A percentile compares a stretch with the other conserved stretches of the same genome.
Conservation (phyloP, 2,797 vertebrate genomes). For the Rhyacichthys aspro region DNA sequence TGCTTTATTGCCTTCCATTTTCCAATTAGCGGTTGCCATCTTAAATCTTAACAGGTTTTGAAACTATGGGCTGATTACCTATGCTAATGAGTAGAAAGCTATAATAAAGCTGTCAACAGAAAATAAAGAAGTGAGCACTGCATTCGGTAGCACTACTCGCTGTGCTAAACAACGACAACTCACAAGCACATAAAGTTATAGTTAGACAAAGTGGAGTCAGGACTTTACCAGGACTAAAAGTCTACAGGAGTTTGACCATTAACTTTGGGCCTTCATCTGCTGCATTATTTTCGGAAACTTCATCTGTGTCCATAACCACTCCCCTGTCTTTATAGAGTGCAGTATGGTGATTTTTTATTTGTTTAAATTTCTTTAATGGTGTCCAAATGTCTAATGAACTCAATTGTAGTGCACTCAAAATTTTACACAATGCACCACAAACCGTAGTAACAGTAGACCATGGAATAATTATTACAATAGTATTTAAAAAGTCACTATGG, state of each 20-base stretch:
- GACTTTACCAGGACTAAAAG: not conserved
- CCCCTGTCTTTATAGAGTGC: no score
- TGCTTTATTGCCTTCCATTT: constrained; percentile 51
- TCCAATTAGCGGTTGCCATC: constrained; percentile 70
- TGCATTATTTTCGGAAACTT: no score
- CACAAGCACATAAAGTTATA: constrained; percentile 20
- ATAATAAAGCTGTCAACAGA: constrained; percentile 69
- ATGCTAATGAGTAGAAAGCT: constrained; percentile 65
- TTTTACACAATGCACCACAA: no score
- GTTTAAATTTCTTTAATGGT: no score
- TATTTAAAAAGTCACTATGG: no score
- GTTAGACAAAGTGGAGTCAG: constrained; percentile 5
- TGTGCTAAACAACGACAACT: constrained; percentile 37
- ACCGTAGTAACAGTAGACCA: no score
- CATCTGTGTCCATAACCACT: no score
- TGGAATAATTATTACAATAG: no score
- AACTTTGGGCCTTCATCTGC: no score
- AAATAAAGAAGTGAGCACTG: constrained; percentile 45
- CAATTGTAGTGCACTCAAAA: no score
- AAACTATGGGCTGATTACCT: constrained; percentile 63
- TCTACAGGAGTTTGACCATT: not conserved
- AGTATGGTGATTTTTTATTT: no score
- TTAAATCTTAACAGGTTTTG: constrained; percentile 60
- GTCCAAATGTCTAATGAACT: no score
- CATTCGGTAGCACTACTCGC: constrained; percentile 22